These are phyloP conservation scores for Odontesthes bonariensis DNA, from an alignment of 2,113 vertebrate species.

Conservation along the genomic window DNA sequence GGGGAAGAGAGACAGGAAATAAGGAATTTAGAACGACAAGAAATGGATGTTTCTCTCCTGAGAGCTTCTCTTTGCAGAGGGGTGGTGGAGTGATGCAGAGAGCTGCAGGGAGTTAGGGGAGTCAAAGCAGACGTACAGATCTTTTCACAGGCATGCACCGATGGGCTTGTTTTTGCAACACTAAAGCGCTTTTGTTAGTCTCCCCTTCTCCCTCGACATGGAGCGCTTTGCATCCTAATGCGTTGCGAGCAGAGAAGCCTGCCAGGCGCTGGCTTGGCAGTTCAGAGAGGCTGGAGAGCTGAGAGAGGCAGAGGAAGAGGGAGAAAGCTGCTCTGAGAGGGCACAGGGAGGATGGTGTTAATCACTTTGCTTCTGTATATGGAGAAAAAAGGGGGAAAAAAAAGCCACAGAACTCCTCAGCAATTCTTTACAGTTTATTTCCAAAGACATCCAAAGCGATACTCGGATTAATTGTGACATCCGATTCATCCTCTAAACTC, in stretches of 20 bases:
- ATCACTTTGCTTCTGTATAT: slow-evolving; percentile 67
- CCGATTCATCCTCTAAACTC: slow-evolving; percentile 52
- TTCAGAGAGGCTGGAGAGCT: slow-evolving; percentile 70
- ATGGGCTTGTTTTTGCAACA: slow-evolving; percentile 84
- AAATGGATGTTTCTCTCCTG: slow-evolving; percentile 66
- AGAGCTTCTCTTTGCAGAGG: slow-evolving; percentile 66
- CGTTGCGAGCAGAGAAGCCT: slow-evolving; percentile 70
- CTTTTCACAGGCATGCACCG: slow-evolving; percentile 82
- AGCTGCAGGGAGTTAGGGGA: slow-evolving; percentile 70
- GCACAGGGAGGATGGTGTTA: slow-evolving; percentile 71
- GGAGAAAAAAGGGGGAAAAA: slow-evolving; percentile 35
- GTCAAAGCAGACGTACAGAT: slow-evolving; percentile 79
- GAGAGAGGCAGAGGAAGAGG: slow-evolving; percentile 56
- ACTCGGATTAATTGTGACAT: slow-evolving; percentile 50
- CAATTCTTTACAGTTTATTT: slow-evolving; percentile 47
- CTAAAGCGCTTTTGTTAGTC: slow-evolving; percentile 84
- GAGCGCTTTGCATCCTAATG: slow-evolving; percentile 84
- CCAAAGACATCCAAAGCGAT: slow-evolving; percentile 38
- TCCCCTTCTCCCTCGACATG: slow-evolving; percentile 79
- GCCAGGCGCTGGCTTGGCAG: slow-evolving; percentile 77
- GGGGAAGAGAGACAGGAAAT: slow-evolving; percentile 49
- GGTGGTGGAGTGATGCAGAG: slow-evolving; percentile 68
- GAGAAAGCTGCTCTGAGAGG: slow-evolving; percentile 68
- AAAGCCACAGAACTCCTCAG: slow-evolving; percentile 67
- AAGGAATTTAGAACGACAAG: slow-evolving; percentile 65